Evolutionary conservation across 2,797 vertebrate genomes (phyloP), one percentile per base, ranked within the genome.

Genomic region (Melopsittacus undulatus): DNA sequence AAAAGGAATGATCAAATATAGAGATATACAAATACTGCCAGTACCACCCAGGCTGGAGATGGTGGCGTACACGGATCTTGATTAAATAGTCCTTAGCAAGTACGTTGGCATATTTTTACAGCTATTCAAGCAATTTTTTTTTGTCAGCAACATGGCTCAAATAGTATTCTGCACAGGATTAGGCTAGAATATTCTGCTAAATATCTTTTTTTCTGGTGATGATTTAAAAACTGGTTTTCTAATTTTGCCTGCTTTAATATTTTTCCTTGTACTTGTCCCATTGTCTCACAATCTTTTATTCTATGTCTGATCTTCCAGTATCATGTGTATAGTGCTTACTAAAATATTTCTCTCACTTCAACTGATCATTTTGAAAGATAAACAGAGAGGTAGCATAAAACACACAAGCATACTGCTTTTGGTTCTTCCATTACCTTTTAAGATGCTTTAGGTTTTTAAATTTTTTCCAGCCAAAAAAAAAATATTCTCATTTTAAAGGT

Each of bases 11-110:
- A 97, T 96, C 74, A 92, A 96, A 90, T 74, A 70, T 1, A 69
- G 30, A 92, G 94, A 97, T 89, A 95, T 34, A 91, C 59, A 97
- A 96, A 95, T 92, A 70, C 88, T 94, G 88, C 76, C 80, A 94
- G 72, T 91, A 82, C 95, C 96, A 97, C 97, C 93, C 95, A 95
- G 87, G 42, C 87, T 92, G 83, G 40, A 80, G 78, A 72, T 73
- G 83, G 51, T 77, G 73, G 54, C 52, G 24, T 57, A 77, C n/a
- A 69, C 2, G 15, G 46, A 89, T 90, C 48, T 26, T 83, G 94
- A 94, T 91, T 92, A 81, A 80, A 90, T 15, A 93, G 54, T 77
- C 61, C 64, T 63, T 85, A 64, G 64, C 56, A 92, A 92, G 45
- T 78, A 45, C 2, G 2, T 11, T 38, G n/a, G 48, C 78, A 52